Evolutionary conservation across 1,140 invertebrate species (phyloP).

Genomic region (Micrasema minimum): DNA sequence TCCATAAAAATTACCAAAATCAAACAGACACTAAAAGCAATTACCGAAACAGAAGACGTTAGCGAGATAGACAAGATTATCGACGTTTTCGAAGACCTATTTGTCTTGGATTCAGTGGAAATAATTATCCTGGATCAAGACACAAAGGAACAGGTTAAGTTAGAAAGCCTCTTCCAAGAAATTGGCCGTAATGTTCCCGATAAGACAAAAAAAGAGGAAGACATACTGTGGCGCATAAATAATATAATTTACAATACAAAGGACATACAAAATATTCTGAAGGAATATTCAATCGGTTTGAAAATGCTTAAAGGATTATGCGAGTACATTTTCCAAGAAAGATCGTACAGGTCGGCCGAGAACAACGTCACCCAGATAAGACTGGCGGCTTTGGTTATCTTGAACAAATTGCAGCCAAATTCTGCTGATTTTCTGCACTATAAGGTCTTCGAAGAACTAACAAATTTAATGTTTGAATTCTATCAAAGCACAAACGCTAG

Average conservation of each 20-base stretch:
- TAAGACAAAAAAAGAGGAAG: conserved; percentile 1
- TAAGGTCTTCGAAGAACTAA: neutral
- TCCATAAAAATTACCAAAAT: conserved; percentile 1
- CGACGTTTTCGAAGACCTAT: neutral
- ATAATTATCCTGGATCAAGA: neutral
- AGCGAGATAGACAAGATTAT: neutral
- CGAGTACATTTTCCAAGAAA: conserved; percentile 1
- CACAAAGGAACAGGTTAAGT: neutral
- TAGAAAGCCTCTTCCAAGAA: neutral
- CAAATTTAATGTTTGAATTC: neutral
- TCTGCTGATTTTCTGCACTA: neutral
- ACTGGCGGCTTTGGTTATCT: neutral
- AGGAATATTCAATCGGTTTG: neutral
- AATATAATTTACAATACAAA: neutral
- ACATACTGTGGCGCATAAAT: neutral
- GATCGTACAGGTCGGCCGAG: neutral
- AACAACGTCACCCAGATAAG: neutral
- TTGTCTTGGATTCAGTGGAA: neutral
- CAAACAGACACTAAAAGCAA: neutral
- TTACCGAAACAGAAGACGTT: neutral
- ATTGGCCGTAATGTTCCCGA: neutral
- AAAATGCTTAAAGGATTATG: neutral
- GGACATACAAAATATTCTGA: neutral
- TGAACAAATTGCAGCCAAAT: neutral
- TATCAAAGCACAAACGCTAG: neutral